Percentiles rank a stretch among this genome's conserved stretches.
Conservation (phyloP, 1,140 invertebrate species). For the Lordiphosa stackelbergi region DNA sequence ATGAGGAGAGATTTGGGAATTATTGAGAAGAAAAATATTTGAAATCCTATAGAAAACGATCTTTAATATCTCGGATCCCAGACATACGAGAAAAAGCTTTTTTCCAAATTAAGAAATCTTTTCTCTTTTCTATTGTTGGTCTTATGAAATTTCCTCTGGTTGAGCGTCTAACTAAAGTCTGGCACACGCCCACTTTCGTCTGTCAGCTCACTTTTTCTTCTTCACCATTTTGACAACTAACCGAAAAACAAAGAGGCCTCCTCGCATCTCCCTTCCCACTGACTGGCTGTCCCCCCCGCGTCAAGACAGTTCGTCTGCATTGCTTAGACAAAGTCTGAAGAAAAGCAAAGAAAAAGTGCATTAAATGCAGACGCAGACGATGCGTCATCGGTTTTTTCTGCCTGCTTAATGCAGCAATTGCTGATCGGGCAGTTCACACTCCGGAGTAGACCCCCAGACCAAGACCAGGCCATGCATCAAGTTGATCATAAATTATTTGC, state of each 20-base stretch:
- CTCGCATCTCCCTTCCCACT: slow-evolving; percentile 1
- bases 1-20: no score
- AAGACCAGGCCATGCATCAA: slow-evolving; percentile 66
- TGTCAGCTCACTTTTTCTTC: slow-evolving; percentile 12
- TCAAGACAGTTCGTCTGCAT: slow-evolving; percentile 59
- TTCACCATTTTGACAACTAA: slow-evolving; percentile 25
- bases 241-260: slow-evolving; percentile 17
- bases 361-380: slow-evolving; percentile 66
- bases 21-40: no score
- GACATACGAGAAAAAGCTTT: no score
- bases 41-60: no score
- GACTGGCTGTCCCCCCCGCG: slow-evolving; percentile 12
- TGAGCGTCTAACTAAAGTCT: slow-evolving; percentile 27
- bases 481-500: slow-evolving; percentile 72
- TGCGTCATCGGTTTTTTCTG: slow-evolving; percentile 52
- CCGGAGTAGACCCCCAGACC: slow-evolving; percentile 19
- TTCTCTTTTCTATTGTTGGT: background rate
- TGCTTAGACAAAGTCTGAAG: slow-evolving; percentile 24
- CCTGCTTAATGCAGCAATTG: slow-evolving; percentile 39
- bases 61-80: no score
- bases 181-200: slow-evolving; percentile 25
- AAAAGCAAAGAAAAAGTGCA: slow-evolving; percentile 37
- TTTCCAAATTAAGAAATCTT: slow-evolving; percentile 17
- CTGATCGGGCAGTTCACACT: slow-evolving; percentile 66
- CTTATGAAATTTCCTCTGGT: slow-evolving; percentile 5